phyloP scores from a whole-genome alignment of 2,113 vertebrate genomes.

The Pluvialis apricaria region DNA sequence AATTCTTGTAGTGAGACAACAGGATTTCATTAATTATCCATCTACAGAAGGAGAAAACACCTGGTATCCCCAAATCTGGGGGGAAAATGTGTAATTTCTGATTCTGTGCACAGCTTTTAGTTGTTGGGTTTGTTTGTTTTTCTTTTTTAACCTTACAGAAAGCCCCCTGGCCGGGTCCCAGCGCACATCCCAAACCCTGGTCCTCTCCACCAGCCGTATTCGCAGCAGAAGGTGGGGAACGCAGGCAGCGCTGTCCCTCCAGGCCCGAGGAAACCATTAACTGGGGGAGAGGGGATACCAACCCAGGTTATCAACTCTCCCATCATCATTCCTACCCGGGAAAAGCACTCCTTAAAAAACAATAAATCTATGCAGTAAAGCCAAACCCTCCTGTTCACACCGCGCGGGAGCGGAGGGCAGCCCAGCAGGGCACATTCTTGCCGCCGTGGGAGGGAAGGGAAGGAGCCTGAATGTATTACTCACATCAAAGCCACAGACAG shows the following conservation, averaged over 20 bases:
- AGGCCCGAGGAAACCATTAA: background rate
- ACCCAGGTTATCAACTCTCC: background rate
- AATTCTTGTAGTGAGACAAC: background rate
- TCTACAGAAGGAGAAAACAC: background rate
- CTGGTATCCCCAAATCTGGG: rapidly evolving
- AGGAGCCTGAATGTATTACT: background rate
- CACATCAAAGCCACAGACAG: background rate
- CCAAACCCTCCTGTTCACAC: background rate
- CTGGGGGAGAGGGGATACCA: background rate
- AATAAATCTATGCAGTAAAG: background rate
- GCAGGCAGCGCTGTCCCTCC: background rate
- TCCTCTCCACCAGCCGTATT: background rate
- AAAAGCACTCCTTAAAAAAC: background rate
- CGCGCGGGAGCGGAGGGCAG: background rate
- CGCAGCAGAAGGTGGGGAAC: background rate
- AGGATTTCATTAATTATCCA: background rate
- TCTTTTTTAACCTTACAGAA: background rate
- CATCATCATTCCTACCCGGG: background rate
- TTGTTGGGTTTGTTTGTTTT: background rate
- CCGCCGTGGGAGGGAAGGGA: background rate
- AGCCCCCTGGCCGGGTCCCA: background rate
- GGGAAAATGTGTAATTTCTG: background rate
- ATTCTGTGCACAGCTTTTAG: background rate
- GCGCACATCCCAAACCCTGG: background rate
- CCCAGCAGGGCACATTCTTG: background rate